Conservation (phyloP, 2,113 vertebrate genomes). For the Oreochromis aureus region DNA sequence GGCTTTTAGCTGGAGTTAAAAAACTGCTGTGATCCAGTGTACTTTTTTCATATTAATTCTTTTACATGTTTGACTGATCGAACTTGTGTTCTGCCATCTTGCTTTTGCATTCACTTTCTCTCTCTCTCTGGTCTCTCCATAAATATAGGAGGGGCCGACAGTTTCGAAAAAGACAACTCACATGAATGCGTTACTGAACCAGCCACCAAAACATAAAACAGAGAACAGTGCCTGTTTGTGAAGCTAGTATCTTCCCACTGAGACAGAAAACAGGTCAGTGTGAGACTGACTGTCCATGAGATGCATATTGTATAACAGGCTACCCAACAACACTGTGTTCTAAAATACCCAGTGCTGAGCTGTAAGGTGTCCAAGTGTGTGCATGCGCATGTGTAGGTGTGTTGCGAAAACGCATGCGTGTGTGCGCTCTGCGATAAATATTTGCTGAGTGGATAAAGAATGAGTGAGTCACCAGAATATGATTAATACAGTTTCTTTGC, state of each 20-base stretch:
- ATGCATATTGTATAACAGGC: slow-evolving; percentile 43
- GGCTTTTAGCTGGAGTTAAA: background rate
- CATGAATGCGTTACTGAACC: background rate
- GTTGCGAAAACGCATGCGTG: background rate
- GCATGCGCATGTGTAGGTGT: slow-evolving; percentile 6
- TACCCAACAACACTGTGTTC: slow-evolving; percentile 20
- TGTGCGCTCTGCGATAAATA: background rate
- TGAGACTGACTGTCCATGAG: slow-evolving; percentile 21
- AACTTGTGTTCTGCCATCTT: background rate
- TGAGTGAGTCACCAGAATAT: slow-evolving; percentile 23
- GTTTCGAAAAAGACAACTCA: background rate
- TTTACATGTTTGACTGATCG: background rate
- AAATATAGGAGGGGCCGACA: background rate
- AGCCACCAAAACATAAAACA: background rate
- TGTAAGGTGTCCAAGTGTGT: background rate
- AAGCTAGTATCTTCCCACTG: slow-evolving; percentile 4
- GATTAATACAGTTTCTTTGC: slow-evolving; percentile 1
- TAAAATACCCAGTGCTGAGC: slow-evolving; percentile 32
- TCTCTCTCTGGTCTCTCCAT: background rate
- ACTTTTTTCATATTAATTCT: background rate
- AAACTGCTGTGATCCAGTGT: background rate
- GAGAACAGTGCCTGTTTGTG: slow-evolving; percentile 8
- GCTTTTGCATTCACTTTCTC: background rate
- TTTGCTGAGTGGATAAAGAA: slow-evolving; percentile 5
- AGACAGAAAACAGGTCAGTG: slow-evolving; percentile 37